Conservation (phyloP, 2,113 vertebrate genomes). For the Callionymus lyra region DNA sequence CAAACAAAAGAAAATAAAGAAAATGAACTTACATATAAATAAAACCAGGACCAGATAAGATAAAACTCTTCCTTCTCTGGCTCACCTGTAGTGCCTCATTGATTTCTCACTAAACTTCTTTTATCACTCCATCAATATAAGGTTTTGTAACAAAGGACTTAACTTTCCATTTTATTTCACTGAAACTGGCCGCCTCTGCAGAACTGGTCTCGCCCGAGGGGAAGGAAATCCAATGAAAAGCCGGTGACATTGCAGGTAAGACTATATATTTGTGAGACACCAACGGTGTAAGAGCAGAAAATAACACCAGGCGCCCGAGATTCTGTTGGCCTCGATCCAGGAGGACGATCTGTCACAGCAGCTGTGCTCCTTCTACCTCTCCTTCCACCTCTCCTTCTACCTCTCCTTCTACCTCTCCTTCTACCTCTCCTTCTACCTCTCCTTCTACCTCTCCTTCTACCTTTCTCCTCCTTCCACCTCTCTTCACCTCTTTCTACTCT, state of each 20-base stretch:
- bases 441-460: constrained; percentile 33
- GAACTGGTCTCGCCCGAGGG: constrained; percentile 1
- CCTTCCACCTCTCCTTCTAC: too few relatives aligned
- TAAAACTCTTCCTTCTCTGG: too few relatives aligned
- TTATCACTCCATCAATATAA: not conserved
- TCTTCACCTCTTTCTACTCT: too few relatives aligned
- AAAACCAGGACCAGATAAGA: too few relatives aligned
- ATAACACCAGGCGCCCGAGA: constrained; percentile 34
- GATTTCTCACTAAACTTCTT: not conserved
- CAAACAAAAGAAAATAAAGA: too few relatives aligned
- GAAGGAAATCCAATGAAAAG: constrained; percentile 16
- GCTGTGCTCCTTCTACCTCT: constrained; percentile 22
- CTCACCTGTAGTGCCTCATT: not conserved
- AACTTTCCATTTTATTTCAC: constrained; percentile 15
- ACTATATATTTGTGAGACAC: too few relatives aligned
- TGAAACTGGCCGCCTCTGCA: constrained; percentile 1
- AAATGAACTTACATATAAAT: too few relatives aligned
- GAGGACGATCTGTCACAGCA: constrained; percentile 48
- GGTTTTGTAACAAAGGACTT: constrained; percentile 5
- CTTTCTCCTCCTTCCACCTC: constrained; percentile 21
- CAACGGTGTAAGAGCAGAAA: constrained; percentile 40
- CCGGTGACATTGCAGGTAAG: too few relatives aligned
- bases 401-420: too few relatives aligned
- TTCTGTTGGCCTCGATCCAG: constrained; percentile 48
- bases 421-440: too few relatives aligned